Percentiles rank a stretch among this genome's conserved stretches.
Evolutionary conservation across 2,113 vertebrate genomes (phyloP).

Genomic region (Passer montanus): DNA sequence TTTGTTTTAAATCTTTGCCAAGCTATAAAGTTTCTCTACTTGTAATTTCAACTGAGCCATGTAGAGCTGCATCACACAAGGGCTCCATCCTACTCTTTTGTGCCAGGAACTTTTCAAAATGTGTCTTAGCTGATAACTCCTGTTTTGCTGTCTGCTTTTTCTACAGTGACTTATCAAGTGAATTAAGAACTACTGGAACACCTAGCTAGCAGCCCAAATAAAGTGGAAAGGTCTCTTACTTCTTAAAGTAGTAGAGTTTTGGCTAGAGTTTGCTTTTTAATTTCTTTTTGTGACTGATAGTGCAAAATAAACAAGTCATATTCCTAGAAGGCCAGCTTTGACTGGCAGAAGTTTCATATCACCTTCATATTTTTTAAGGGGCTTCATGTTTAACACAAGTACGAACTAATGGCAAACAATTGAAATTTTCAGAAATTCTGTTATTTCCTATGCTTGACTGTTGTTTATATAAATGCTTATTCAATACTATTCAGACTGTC

Average conservation of each 20-base stretch:
- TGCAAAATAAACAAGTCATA: not conserved
- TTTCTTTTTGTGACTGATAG: not conserved
- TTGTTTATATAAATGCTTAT: not conserved
- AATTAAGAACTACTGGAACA: not conserved
- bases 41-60: not conserved
- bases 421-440: not conserved
- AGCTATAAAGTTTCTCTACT: not conserved
- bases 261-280: not conserved
- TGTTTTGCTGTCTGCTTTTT: not conserved
- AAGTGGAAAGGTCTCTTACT: not conserved
- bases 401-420: not conserved
- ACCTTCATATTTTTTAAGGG: not conserved
- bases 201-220: not conserved
- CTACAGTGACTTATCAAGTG: not conserved
- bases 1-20: not conserved
- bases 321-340: not conserved
- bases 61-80: not conserved
- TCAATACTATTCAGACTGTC: not conserved
- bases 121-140: not conserved
- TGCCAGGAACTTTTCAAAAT: not conserved
- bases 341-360: not conserved
- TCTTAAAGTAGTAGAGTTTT: not conserved
- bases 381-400: not conserved
- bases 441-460: not conserved
- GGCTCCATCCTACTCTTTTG: not conserved